Base-by-base conservation (phyloP, 2,797 vertebrate species). In the Brachyrhaphis roseni region DNA sequence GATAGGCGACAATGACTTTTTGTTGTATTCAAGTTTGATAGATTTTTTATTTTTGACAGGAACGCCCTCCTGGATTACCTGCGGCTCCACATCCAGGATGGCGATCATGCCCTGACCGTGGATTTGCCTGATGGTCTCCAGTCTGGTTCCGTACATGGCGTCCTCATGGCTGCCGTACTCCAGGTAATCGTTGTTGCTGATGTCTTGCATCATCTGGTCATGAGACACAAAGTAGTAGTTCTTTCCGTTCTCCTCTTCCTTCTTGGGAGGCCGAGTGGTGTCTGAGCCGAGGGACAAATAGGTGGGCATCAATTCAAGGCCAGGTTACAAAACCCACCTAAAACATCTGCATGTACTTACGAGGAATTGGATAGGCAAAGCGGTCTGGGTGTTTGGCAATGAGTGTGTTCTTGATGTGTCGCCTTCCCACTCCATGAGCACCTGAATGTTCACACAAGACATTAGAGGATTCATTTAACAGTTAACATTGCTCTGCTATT, bases 141-240 rank as follows among this genome's bases (percentile, higher is more conserved):
- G 96, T 92, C 98, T 96, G 88, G 98, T 99, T 31, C 98, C 98
- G 3, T 99, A 99, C 98, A 99, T 99, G 78, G 98, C 98, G 84
- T 99, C 98, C 93, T 99, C 98, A 0, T 99, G 98, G 95, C 98
- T 99, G 94, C 98, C 98, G 2, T 99, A 99, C 93, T 99, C 98
- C 95, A 99, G 96, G 94, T 99, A 99, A 87, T 99, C 98, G n/a
- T 99, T 99, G 95, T 98, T 99, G 88, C 98, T 98, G 95, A 99
- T 99, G 97, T 99, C 98, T 95, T 99, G 98, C 98, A 99, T 99
- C 98, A 99, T 99, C 97, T 99, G 98, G 93, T 99, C 98, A 59
- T 99, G 98, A 74, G 97, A 97, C 91, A 99, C 98, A 92, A 99
- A 99, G 96, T 97, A 99, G 93, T 99, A 99, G 95, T 99, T 99